These are phyloP conservation scores for Leptinotarsa tumamoca DNA, from an alignment of 2,888 invertebrate genomes.

Conservation along the genomic window DNA sequence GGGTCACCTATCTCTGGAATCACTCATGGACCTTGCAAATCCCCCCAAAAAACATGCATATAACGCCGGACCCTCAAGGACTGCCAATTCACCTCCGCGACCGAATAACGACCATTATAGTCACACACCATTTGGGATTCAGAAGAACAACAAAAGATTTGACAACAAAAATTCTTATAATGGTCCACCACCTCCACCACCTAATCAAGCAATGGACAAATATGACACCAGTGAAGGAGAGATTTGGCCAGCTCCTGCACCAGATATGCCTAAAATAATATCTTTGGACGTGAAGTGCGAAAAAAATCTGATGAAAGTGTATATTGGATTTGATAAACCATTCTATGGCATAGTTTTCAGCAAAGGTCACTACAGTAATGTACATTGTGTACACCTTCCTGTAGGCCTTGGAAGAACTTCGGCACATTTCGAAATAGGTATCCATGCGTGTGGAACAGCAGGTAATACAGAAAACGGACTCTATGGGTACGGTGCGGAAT, in stretches of 20 bases:
- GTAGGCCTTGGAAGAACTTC: constrained; percentile 86
- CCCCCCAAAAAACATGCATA: constrained; percentile 68
- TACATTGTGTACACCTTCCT: constrained; percentile 91
- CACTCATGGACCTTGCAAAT: constrained; percentile 73
- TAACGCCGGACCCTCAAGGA: constrained; percentile 55
- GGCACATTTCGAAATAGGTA: constrained; percentile 91
- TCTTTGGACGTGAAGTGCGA: constrained; percentile 94
- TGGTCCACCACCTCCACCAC: constrained; percentile 73
- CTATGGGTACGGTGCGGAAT: constrained; percentile 87
- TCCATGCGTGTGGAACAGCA: constrained; percentile 91
- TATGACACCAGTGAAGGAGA: constrained; percentile 68
- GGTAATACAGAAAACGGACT: constrained; percentile 92
- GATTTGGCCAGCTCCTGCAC: constrained; percentile 86
- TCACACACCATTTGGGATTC: constrained; percentile 70
- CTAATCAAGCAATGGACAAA: constrained; percentile 65
- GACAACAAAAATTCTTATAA: constrained; percentile 75
- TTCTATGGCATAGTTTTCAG: constrained; percentile 97
- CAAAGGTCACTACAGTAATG: constrained; percentile 93
- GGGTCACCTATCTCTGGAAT: constrained; percentile 81
- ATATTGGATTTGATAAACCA: constrained; percentile 92
- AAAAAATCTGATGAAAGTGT: constrained; percentile 93
- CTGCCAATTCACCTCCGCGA: constrained; percentile 63
- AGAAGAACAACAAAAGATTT: constrained; percentile 65
- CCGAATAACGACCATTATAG: constrained; percentile 56
- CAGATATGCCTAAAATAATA: constrained; percentile 93